Evolutionary conservation across 2,113 vertebrate genomes (phyloP).

Genomic region (Balaeniceps rex): DNA sequence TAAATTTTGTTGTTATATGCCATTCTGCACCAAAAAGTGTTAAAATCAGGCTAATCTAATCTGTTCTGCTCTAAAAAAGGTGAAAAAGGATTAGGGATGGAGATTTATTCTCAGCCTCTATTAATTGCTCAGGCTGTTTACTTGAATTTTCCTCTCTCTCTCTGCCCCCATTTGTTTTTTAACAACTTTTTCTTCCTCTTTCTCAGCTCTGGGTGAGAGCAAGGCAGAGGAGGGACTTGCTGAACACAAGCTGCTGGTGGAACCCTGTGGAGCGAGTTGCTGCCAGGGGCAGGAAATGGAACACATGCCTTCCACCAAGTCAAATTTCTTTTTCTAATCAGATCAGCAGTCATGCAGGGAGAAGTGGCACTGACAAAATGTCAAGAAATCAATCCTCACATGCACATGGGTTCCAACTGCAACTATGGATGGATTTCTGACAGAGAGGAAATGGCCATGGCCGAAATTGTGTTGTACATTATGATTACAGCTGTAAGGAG

Average conservation of each 20-base stretch:
- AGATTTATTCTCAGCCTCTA: slow-evolving; percentile 24
- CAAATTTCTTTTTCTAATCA: slow-evolving; percentile 56
- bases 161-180: neutral
- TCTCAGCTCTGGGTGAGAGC: neutral
- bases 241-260: neutral
- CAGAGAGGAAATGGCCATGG: slow-evolving; percentile 6
- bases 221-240: neutral
- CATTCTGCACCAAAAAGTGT: neutral
- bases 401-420: neutral
- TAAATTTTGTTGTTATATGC: neutral
- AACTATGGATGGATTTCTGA: slow-evolving; percentile 15
- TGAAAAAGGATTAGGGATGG: slow-evolving; percentile 26
- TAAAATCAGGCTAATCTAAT: slow-evolving; percentile 22
- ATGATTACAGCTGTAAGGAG: slow-evolving; percentile 41
- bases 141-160: neutral
- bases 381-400: slow-evolving; percentile 53
- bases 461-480: slow-evolving; percentile 16
- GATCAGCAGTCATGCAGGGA: slow-evolving; percentile 55
- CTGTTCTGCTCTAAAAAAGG: neutral
- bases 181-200: neutral
- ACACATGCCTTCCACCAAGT: slow-evolving; percentile 63
- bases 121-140: slow-evolving; percentile 28
- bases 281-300: slow-evolving; percentile 70
- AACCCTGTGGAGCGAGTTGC: slow-evolving; percentile 27
- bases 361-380: slow-evolving; percentile 64